Base-by-base conservation (phyloP, 2,888 invertebrate genomes). In the Chrysolina haemoptera region DNA sequence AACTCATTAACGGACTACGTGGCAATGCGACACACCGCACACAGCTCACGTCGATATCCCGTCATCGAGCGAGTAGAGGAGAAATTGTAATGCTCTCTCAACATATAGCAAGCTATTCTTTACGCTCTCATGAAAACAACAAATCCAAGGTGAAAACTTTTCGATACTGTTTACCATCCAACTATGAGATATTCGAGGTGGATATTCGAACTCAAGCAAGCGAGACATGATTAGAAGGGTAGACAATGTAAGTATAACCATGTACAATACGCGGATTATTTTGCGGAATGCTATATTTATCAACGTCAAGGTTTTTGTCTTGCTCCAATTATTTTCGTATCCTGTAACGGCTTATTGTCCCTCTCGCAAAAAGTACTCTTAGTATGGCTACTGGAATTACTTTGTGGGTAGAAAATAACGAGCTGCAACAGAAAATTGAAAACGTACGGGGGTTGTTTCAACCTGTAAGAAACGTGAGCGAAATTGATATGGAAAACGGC, bases 241-340 rank as follows among this genome's bases (percentile, higher is more conserved):
- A n/a, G 20, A 40, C 63, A 3, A 62, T 41, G 48, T 9, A 18
- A 67, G 12, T 16, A 16, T 55, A 67, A 66, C 43, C 41, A 65
- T 48, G 22, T 59, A 27, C 27, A 27, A 27, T 6, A 59, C 59
- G 35, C 18, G n/a, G 35, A 59, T 27, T 59, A 35, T 59, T 59
- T 35, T n/a, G 35, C 59, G 22, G 59, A 55, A 55, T 20, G 55
- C 55, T 20, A 5, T 20, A 55, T 55, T 27, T 27, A 22, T 67
- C 67, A 67, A 20, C 53, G 35, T 53, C 67, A 67, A 67, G 67
- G 67, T 67, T 67, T 67, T 53, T 67, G 67, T 53, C 41, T 50
- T 67, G 67, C 67, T 67, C 67, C 53, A 53, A 67, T 67, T 53
- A 40, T 53, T 66, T 41, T 50, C 53, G 16, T 65, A 65, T 65